A percentile compares a stretch with the other conserved stretches of the same genome.
Conservation (phyloP, 1,140 invertebrate genomes). For the Chelonus insularis region DNA sequence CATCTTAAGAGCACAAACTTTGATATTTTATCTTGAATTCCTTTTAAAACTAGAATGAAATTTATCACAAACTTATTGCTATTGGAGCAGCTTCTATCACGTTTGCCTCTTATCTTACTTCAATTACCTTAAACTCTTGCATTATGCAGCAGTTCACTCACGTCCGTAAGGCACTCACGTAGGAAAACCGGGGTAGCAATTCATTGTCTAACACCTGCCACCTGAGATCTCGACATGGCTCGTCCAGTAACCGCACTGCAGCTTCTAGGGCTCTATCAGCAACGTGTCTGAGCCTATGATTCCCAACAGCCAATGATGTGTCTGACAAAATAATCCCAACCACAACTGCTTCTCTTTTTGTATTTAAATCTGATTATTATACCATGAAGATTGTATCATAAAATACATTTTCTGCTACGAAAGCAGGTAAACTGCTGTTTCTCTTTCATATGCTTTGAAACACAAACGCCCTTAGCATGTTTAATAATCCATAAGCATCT, state of each 20-base stretch:
- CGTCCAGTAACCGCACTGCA: background rate
- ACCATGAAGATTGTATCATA: too few species aligned
- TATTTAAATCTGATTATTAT: too few species aligned
- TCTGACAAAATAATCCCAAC: too few species aligned
- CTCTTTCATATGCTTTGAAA: too few species aligned
- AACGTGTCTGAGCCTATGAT: background rate
- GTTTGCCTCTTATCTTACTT: background rate
- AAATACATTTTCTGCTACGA: too few species aligned
- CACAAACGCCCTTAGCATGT: too few species aligned
- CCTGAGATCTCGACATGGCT: slow-evolving; percentile 1
- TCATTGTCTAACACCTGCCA: slow-evolving; percentile 12
- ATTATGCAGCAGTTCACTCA: slow-evolving; percentile 6
- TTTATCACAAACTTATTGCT: background rate
- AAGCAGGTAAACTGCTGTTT: too few species aligned
- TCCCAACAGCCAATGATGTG: too few species aligned
- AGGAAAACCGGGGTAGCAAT: background rate
- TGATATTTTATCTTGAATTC: background rate
- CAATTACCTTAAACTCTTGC: background rate
- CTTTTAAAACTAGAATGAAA: background rate
- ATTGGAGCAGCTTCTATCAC: background rate
- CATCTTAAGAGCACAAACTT: background rate
- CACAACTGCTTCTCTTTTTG: too few species aligned
- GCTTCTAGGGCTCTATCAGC: background rate
- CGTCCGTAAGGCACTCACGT: slow-evolving; percentile 8
- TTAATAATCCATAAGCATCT: too few species aligned